Conservation (phyloP, 2,888 invertebrate genomes). For the Rhagium mordax region DNA sequence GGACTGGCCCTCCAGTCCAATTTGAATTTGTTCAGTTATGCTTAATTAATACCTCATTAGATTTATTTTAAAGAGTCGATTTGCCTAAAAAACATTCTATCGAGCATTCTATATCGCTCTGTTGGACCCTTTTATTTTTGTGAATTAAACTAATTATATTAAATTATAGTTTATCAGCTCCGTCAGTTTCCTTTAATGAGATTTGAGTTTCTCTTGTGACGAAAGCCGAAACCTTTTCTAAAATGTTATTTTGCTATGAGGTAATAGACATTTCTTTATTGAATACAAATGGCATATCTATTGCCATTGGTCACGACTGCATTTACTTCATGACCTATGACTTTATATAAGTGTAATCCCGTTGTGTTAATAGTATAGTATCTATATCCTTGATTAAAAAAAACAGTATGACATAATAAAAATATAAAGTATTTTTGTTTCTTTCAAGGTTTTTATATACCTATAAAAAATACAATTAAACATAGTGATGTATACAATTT, state of each 20-base stretch:
- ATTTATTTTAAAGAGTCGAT: no score
- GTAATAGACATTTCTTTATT: background rate
- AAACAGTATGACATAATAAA: background rate
- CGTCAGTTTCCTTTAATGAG: no score
- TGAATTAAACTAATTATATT: no score
- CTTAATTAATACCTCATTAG: no score
- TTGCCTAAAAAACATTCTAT: no score
- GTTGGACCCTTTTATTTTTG: no score
- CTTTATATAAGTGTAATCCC: conserved; percentile 6
- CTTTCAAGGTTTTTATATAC: background rate
- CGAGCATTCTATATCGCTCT: no score
- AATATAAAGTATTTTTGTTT: background rate
- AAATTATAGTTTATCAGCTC: no score
- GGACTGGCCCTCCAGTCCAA: no score
- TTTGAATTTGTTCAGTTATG: no score
- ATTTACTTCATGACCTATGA: conserved; percentile 23
- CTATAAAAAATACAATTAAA: background rate
- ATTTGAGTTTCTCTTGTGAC: background rate
- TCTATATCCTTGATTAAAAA: background rate
- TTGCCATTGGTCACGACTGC: conserved; percentile 15
- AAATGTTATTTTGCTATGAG: conserved; percentile 5
- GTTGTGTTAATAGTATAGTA: background rate
- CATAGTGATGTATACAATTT: background rate
- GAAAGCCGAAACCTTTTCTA: conserved; percentile 11
- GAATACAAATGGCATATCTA: background rate